phyloP scores from a whole-genome alignment of 2,888 invertebrate genomes.

The Agrilus mali region DNA sequence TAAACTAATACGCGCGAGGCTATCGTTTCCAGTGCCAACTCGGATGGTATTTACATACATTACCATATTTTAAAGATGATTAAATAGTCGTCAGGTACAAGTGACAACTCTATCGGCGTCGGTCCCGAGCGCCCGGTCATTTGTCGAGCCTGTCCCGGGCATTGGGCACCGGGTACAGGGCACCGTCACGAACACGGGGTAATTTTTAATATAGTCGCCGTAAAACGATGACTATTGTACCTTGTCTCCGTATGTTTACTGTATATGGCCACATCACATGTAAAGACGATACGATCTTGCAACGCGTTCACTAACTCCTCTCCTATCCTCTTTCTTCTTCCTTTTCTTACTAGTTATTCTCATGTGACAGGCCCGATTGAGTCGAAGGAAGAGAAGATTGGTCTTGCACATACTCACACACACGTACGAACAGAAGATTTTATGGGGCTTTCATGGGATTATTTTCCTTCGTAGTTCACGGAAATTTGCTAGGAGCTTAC shows the following conservation, averaged over 20 bases:
- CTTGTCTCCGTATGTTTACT: slow-evolving; percentile 19
- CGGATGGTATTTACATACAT: slow-evolving; percentile 26
- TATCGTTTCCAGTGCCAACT: slow-evolving; percentile 22
- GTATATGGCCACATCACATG: neutral
- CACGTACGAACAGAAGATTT: too few species aligned
- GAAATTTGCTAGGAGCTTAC: too few species aligned
- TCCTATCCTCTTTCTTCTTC: too few species aligned
- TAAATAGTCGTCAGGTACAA: slow-evolving; percentile 23
- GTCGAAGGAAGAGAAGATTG: too few species aligned
- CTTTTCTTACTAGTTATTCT: too few species aligned
- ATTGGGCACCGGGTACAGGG: too few species aligned
- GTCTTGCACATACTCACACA: too few species aligned
- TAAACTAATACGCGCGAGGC: slow-evolving; percentile 16
- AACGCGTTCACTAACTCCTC: too few species aligned
- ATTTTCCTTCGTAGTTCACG: too few species aligned
- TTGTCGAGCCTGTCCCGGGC: slow-evolving; percentile 16
- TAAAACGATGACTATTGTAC: slow-evolving; percentile 22
- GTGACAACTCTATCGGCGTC: slow-evolving; percentile 23
- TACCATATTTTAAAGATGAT: slow-evolving; percentile 26
- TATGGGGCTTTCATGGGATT: too few species aligned
- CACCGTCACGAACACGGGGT: slow-evolving; percentile 15
- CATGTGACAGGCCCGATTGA: too few species aligned
- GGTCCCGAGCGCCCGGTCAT: slow-evolving; percentile 18
- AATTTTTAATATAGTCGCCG: slow-evolving; percentile 25
- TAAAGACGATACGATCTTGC: too few species aligned